Base-by-base conservation (phyloP, 1,140 invertebrate species). In the Pachypsylla venusta region DNA sequence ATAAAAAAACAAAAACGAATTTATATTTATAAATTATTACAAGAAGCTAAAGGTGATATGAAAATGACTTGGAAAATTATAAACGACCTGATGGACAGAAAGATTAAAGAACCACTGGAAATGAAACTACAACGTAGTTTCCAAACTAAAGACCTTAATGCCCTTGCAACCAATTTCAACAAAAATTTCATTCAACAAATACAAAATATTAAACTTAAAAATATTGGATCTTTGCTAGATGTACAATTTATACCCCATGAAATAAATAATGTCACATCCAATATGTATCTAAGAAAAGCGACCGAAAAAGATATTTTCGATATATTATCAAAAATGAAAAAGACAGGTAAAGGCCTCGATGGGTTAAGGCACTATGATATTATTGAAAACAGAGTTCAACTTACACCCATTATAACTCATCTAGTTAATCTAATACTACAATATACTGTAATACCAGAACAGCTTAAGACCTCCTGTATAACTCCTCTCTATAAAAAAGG, bases 141-240 rank as follows among this genome's bases (percentile, higher is more conserved):
- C 42, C 42, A 48, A 10, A 48, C 42, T 5, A n/a, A 48, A 5
- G 42, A 48, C 22, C 42, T 48, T 48, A 19, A n/a, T 19, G 3
- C 5, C 16, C 22, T 48, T 19, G 4, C 42, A 48, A 48, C 16
- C 16, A 48, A 48, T 4, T 48, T 48, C 16, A 48, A 48, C 22
- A 48, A 48, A 48, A 48, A 48, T n/a, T 48, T 48, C n/a, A 48
- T 48, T 19, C 42, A n/a, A 19, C 42, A 48, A n/a, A 48, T 48
- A 48, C 16, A 19, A 48, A 22, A 48, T 48, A 48, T 48, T 10
- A 48, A 48, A n/a, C 5, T 19, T 4, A 48, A 48, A 48, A 48
- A 48, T 48, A 22, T 19, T 48, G 42, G 42, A 7, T 22, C 42
- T 48, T 19, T 22, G 4, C 42, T 48, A 3, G 42, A 48, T 48